Conservation (phyloP, 1,140 invertebrate species). For the Pseudomyrmex cubaensis region DNA sequence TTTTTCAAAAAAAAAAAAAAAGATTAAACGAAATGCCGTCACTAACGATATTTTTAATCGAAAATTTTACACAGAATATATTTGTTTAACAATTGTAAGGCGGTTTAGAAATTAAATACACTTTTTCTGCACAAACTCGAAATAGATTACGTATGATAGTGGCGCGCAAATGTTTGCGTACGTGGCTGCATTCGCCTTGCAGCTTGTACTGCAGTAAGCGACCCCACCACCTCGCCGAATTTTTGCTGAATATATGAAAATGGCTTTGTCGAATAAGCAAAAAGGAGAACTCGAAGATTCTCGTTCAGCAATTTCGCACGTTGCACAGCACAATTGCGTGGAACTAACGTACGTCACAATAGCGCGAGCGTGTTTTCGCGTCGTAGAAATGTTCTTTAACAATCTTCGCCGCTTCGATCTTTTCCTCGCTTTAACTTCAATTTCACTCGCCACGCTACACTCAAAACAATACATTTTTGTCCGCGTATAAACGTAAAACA, state of each 20-base stretch:
- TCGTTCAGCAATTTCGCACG: conserved; percentile 46
- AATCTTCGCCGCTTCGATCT: neutral
- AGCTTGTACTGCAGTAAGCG: neutral
- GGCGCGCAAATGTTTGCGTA: conserved; percentile 42
- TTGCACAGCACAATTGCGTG: conserved; percentile 1
- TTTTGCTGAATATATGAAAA: conserved; percentile 53
- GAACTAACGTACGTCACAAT: neutral
- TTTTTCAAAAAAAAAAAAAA: no score
- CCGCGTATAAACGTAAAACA: neutral
- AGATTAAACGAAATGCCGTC: no score
- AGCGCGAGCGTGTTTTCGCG: no score
- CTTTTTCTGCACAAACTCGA: neutral
- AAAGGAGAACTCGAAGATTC: conserved; percentile 34
- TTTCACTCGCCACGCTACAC: no score
- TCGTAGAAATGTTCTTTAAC: neutral
- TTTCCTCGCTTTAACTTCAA: neutral
- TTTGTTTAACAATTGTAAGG: neutral
- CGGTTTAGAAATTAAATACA: conserved; percentile 1
- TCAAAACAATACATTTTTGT: neutral
- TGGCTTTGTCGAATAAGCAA: conserved; percentile 66
- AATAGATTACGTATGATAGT: neutral
- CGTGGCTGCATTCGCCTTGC: conserved; percentile 37
- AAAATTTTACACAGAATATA: no score
- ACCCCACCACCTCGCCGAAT: neutral
- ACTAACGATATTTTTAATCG: no score